Evolutionary conservation across 2,888 invertebrate genomes (phyloP).

Genomic region (Syritta pipiens): DNA sequence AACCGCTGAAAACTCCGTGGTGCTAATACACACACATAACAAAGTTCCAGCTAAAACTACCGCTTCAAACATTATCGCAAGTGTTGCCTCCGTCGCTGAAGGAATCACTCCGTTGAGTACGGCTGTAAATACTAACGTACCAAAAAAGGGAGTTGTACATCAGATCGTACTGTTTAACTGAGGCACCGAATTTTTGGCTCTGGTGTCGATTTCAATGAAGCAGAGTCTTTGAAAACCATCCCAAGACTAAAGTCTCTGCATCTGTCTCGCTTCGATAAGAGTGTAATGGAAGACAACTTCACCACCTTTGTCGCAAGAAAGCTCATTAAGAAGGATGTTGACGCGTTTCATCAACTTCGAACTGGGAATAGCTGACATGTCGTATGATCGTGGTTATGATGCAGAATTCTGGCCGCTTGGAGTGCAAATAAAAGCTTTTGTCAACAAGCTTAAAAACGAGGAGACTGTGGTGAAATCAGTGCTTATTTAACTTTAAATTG

Average conservation of each 20-base stretch:
- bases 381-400: not conserved
- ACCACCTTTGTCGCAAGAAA: not conserved
- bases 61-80: not conserved
- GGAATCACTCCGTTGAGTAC: not conserved
- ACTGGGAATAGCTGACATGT: conserved; percentile 8
- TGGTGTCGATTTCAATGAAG: too few relatives aligned
- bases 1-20: too few relatives aligned
- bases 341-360: conserved; percentile 6
- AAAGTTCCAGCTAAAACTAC: not conserved
- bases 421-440: too few relatives aligned
- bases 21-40: too few relatives aligned
- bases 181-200: too few relatives aligned
- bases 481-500: too few relatives aligned
- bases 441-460: too few relatives aligned
- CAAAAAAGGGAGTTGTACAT: not conserved
- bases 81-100: not conserved
- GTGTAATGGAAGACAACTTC: not conserved
- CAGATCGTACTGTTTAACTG: not conserved
- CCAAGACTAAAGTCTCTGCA: conserved; percentile 5
- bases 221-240: not conserved
- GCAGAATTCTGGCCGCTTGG: conserved; percentile 6
- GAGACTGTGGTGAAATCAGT: too few relatives aligned
- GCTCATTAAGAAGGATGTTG: not conserved
- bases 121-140: too few relatives aligned
- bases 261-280: not conserved